Percentiles rank a stretch among this genome's conserved stretches.
Conservation (phyloP, 2,797 vertebrate genomes). For the Parauchenoglanis ngamensis region DNA sequence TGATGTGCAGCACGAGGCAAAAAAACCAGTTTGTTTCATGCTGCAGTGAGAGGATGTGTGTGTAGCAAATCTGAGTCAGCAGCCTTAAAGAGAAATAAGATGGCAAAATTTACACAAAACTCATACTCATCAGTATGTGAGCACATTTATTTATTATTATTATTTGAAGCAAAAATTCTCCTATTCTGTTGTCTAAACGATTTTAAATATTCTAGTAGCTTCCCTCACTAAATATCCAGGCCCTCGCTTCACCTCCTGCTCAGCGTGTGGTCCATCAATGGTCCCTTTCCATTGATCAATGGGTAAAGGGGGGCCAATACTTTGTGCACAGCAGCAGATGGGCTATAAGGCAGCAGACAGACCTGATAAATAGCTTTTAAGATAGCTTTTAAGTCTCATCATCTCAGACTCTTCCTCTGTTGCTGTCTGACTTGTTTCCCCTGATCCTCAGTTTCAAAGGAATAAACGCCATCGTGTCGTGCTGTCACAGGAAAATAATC, state of each 20-base stretch:
- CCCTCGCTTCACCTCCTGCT: background rate
- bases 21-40: background rate
- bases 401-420: background rate
- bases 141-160: background rate
- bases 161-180: background rate
- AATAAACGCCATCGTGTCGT: background rate
- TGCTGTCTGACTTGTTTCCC: background rate
- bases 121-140: background rate
- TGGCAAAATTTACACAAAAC: background rate
- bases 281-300: background rate
- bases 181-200: background rate
- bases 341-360: background rate
- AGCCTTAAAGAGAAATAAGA: constrained; percentile 15
- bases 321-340: background rate
- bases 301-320: background rate
- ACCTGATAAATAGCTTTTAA: background rate
- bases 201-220: too few species aligned
- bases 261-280: background rate
- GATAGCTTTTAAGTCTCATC: background rate
- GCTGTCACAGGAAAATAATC: background rate
- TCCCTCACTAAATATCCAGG: background rate
- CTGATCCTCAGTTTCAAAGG: background rate
- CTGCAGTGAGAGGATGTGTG: background rate
- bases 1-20: background rate
- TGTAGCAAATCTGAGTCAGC: constrained; percentile 32